Percentiles rank a stretch among this genome's conserved stretches.
These are phyloP conservation scores for Falcunculus frontatus DNA, from an alignment of 2,113 vertebrate genomes.

Conservation along the genomic window DNA sequence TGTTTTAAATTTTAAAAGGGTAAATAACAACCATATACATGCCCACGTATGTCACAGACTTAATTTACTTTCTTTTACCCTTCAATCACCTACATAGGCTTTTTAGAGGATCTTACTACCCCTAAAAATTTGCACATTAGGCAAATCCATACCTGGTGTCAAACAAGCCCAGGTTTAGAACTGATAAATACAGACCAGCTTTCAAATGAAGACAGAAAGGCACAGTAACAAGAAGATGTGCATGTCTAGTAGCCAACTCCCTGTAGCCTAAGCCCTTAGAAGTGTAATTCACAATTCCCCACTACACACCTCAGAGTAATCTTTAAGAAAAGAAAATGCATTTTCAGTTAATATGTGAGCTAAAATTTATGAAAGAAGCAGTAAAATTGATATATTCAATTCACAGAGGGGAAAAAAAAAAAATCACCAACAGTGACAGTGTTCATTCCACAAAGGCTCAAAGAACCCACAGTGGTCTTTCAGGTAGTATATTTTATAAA, in stretches of 20 bases:
- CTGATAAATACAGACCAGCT: not conserved
- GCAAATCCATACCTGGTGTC: not conserved
- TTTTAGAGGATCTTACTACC: not conserved
- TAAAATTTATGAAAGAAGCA: not conserved
- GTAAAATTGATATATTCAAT: not conserved
- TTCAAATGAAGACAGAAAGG: not conserved
- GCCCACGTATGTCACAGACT: rapidly evolving
- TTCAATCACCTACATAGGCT: not conserved
- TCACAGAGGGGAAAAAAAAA: not conserved
- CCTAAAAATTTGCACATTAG: not conserved
- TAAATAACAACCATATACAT: not conserved
- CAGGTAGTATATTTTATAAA: not conserved
- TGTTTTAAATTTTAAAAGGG: not conserved
- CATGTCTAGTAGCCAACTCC: not conserved
- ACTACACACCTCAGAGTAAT: not conserved
- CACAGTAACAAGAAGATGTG: not conserved
- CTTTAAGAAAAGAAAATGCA: not conserved
- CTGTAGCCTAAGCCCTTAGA: not conserved
- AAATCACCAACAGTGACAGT: not conserved
- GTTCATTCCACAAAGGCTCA: not conserved
- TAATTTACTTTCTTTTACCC: not conserved
- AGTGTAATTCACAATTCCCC: not conserved
- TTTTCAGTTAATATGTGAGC: not conserved
- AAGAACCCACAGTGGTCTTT: not conserved
- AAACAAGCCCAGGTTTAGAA: not conserved